Percentiles rank a stretch among this genome's conserved stretches.
Evolutionary conservation across 2,797 vertebrate species (phyloP).

Genomic region (Spea hammondii): DNA sequence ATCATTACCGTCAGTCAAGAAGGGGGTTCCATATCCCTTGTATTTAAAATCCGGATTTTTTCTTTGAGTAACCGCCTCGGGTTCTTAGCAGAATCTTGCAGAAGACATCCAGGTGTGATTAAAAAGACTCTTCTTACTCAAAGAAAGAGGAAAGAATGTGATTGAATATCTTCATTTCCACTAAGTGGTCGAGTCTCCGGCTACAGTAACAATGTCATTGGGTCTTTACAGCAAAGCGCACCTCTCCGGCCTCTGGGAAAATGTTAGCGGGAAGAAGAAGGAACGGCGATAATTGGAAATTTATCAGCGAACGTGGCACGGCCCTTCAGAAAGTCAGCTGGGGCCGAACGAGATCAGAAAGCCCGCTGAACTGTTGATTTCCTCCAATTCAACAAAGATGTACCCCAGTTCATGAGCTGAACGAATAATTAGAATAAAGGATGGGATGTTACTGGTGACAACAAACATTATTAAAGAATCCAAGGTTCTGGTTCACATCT

Average conservation of each 20-base stretch:
- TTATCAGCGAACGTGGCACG: conserved; percentile 40
- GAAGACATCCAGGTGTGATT: background rate
- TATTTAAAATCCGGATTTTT: no score
- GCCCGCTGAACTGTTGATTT: background rate
- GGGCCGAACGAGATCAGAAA: conserved; percentile 23
- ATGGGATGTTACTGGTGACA: no score
- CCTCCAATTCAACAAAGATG: no score
- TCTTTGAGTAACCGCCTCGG: no score
- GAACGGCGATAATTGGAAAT: conserved; percentile 23
- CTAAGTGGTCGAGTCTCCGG: background rate
- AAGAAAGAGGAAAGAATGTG: background rate
- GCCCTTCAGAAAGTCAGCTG: background rate
- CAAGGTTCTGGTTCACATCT: no score
- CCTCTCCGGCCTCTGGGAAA: background rate
- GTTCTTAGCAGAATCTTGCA: no score
- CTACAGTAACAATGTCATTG: conserved; percentile 10
- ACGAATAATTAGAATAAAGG: no score
- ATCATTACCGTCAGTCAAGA: no score
- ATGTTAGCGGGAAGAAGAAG: rapidly evolving
- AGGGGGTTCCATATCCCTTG: no score
- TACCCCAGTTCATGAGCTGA: no score
- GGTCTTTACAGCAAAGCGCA: rapidly evolving
- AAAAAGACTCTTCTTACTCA: background rate
- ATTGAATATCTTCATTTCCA: conserved; percentile 20
- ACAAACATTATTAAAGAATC: no score